Evolutionary conservation across 2,113 vertebrate genomes (phyloP).

Genomic region (Psettodes erumei): DNA sequence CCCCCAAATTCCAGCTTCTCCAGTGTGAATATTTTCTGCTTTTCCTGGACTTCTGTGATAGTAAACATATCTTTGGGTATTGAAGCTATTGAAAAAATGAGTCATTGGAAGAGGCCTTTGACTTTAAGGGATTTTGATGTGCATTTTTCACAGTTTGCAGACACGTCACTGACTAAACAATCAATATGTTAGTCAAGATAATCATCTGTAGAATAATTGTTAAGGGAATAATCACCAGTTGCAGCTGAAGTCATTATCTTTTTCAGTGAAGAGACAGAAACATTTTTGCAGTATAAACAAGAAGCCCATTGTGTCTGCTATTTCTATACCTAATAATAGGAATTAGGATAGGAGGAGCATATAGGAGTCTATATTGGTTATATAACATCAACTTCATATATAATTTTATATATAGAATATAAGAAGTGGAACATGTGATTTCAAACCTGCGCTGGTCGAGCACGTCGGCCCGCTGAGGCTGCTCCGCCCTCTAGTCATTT

Average conservation of each 20-base stretch:
- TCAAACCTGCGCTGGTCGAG: background rate
- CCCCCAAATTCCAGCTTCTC: background rate
- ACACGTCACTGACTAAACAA: background rate
- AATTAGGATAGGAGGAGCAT: background rate
- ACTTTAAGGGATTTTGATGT: background rate
- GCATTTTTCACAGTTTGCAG: slow-evolving; percentile 5
- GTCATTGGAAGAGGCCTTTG: background rate
- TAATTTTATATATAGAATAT: background rate
- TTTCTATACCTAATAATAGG: background rate
- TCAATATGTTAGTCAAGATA: background rate
- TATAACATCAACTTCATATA: background rate
- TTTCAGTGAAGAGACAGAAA: background rate
- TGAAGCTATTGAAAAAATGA: background rate
- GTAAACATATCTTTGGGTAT: background rate
- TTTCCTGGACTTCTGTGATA: background rate
- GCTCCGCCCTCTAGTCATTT: slow-evolving; percentile 59
- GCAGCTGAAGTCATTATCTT: background rate
- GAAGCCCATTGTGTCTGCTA: background rate
- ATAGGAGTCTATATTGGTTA: too few relatives aligned
- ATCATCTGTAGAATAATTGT: background rate
- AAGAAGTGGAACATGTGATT: slow-evolving; percentile 7
- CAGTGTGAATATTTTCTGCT: background rate
- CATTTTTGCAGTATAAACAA: background rate
- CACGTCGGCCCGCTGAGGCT: background rate
- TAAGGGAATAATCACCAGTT: background rate